Percentiles rank a stretch among this genome's conserved stretches.
Conservation (phyloP, 2,797 vertebrate species). For the Diplodus puntazzo region DNA sequence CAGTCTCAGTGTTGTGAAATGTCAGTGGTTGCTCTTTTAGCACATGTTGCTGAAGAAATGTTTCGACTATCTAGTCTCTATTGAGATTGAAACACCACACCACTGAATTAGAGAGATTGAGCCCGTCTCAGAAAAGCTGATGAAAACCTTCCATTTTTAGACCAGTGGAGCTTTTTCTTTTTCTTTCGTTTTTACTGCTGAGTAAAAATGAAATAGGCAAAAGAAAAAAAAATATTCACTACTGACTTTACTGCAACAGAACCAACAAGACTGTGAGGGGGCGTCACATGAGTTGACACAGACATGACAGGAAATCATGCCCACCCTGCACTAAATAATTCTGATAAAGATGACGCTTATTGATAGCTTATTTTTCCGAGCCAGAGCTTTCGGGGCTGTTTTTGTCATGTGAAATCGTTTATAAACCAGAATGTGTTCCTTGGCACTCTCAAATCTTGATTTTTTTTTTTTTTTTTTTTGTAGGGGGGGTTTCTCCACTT, state of each 20-base stretch:
- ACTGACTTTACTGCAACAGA: background rate
- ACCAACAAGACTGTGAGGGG: background rate
- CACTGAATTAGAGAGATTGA: background rate
- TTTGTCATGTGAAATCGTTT: background rate
- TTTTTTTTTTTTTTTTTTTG: background rate
- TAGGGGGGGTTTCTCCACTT: background rate
- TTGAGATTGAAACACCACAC: background rate
- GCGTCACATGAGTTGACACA: background rate
- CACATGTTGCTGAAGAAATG: background rate
- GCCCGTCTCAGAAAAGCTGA: background rate
- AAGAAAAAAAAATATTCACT: background rate
- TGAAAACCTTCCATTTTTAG: background rate
- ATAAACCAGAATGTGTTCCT: background rate
- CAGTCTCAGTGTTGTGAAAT: background rate
- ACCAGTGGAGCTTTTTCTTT: background rate
- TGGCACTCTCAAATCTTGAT: background rate
- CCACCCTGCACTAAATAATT: background rate
- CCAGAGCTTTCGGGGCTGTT: background rate
- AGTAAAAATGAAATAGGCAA: background rate
- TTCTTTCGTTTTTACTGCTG: no score
- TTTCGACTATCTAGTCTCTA: background rate
- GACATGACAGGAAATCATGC: no score
- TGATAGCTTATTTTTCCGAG: background rate
- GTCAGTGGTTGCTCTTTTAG: background rate
- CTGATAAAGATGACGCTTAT: no score